Conservation (phyloP, 2,113 vertebrate genomes). For the Desmodus rotundus region DNA sequence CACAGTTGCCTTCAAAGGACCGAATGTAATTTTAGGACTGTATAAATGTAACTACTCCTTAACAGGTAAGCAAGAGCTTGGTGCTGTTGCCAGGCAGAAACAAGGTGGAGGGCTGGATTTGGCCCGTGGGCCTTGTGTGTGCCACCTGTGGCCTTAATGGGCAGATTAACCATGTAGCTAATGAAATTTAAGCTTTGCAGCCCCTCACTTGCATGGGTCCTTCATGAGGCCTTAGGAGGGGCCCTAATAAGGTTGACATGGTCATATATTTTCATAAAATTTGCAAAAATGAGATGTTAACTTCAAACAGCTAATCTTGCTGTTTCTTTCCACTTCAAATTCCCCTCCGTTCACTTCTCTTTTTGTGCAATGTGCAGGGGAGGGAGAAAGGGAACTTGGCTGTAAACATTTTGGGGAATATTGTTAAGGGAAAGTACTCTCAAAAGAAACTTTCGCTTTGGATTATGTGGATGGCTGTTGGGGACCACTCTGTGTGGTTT, state of each 20-base stretch:
- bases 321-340: background rate
- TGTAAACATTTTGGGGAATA: background rate
- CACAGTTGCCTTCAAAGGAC: no score
- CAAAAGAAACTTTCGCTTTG: background rate
- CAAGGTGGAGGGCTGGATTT: no score
- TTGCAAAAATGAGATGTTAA: background rate
- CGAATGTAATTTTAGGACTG: no score
- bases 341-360: background rate
- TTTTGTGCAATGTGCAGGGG: background rate
- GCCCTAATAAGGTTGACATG: background rate
- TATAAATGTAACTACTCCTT: no score
- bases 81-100: no score
- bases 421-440: background rate
- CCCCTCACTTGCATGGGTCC: background rate
- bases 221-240: background rate
- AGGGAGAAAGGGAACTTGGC: background rate
- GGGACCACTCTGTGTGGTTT: no score
- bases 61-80: no score
- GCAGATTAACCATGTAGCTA: background rate
- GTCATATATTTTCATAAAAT: background rate
- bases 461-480: background rate
- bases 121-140: no score
- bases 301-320: background rate
- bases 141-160: no score
- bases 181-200: background rate